Evolutionary conservation across 1,140 invertebrate genomes (phyloP).

Genomic region (Monochamus saltuarius): DNA sequence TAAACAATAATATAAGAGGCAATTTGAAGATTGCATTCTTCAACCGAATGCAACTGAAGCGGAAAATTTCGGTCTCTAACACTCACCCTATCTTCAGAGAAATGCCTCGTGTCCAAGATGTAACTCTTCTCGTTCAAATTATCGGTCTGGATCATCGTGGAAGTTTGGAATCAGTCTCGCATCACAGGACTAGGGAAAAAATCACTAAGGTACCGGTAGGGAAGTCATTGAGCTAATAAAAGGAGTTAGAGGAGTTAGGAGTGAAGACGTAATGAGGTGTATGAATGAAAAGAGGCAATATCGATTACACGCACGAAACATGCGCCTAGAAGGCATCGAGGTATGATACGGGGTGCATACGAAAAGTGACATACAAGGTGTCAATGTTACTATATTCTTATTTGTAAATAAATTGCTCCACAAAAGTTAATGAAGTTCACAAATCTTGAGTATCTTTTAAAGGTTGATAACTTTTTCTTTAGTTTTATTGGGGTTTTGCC

Average conservation of each 20-base stretch:
- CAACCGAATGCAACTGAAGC: too few relatives aligned
- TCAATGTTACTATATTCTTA: too few relatives aligned
- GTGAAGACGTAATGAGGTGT: neutral
- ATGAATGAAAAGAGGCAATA: conserved; percentile 21
- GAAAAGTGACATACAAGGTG: too few relatives aligned
- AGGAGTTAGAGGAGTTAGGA: neutral
- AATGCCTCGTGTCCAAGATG: conserved; percentile 34
- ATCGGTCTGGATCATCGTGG: conserved; percentile 7
- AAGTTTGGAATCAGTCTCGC: neutral
- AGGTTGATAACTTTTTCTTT: too few relatives aligned
- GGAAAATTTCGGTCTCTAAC: too few relatives aligned
- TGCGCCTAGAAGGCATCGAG: too few relatives aligned
- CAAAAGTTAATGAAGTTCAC: too few relatives aligned
- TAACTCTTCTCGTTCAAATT: conserved; percentile 37
- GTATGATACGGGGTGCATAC: too few relatives aligned
- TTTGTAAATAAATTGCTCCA: too few relatives aligned
- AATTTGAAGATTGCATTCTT: neutral
- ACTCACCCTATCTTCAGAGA: conserved; percentile 39
- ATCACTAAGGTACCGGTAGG: neutral
- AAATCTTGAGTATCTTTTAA: too few relatives aligned
- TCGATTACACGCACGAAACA: too few relatives aligned
- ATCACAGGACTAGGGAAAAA: neutral
- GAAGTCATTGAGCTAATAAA: neutral
- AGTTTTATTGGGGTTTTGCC: too few relatives aligned
- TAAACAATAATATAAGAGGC: neutral